phyloP scores from a whole-genome alignment of 2,888 invertebrate genomes.

The Ophion slaviceki region DNA sequence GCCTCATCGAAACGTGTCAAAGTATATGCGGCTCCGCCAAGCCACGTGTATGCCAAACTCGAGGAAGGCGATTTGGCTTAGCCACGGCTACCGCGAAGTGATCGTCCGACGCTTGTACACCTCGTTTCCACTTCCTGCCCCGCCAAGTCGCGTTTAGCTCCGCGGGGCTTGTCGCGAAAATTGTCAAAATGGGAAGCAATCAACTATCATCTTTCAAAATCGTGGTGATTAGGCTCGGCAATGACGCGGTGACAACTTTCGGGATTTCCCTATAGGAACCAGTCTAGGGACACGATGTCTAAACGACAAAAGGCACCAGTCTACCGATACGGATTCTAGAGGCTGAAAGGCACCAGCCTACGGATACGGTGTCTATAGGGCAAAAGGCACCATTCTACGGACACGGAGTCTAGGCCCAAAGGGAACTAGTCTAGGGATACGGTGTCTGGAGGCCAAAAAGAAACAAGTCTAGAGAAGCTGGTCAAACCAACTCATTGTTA shows the following conservation, averaged over 20 bases:
- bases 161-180: background rate
- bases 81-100: conserved; percentile 23
- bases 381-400: background rate
- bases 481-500: no score
- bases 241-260: background rate
- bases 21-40: conserved; percentile 44
- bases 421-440: background rate
- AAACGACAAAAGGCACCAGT: background rate
- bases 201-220: background rate
- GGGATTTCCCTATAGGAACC: background rate
- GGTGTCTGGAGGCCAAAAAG: background rate
- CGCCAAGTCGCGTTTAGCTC: background rate
- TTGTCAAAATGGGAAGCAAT: background rate
- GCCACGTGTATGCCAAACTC: conserved; percentile 9
- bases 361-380: background rate
- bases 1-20: conserved; percentile 46
- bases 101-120: background rate
- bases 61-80: conserved; percentile 35
- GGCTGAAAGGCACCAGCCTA: background rate
- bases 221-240: background rate
- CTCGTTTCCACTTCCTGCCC: background rate
- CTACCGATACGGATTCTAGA: background rate
- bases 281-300: background rate
- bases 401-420: background rate
- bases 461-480: no score